Percentiles rank a stretch among this genome's conserved stretches.
Evolutionary conservation across 2,888 invertebrate genomes (phyloP).

Genomic region (Leptinotarsa tumamoca): DNA sequence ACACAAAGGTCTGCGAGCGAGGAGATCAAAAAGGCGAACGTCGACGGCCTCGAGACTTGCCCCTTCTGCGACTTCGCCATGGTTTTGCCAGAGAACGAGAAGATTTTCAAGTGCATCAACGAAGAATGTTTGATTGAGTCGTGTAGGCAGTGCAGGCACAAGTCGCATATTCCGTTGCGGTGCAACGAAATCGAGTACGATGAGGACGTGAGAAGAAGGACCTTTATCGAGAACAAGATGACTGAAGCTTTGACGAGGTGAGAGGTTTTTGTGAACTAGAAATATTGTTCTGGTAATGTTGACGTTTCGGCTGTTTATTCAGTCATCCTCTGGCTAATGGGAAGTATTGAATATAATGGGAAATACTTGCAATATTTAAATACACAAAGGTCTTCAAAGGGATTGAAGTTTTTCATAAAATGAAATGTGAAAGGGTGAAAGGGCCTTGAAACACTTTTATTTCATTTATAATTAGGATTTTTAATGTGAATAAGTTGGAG

Average conservation of each 20-base stretch:
- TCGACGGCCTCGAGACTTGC: constrained; percentile 70
- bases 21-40: constrained; percentile 69
- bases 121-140: constrained; percentile 70
- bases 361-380: neutral
- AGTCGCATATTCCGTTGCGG: constrained; percentile 69
- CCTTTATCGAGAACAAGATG: constrained; percentile 71
- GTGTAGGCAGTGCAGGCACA: constrained; percentile 69
- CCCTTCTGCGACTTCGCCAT: constrained; percentile 71
- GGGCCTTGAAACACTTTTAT: no score
- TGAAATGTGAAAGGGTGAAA: no score
- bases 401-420: no score
- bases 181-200: constrained; percentile 69
- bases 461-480: no score
- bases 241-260: constrained; percentile 67
- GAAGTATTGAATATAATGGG: no score
- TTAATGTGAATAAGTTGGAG: no score
- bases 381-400: no score
- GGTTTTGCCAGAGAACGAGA: constrained; percentile 64
- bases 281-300: no score
- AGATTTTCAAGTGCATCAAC: constrained; percentile 70
- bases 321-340: no score
- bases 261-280: neutral
- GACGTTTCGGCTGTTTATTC: no score
- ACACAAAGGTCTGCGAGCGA: constrained; percentile 67
- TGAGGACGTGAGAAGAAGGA: constrained; percentile 65